These are phyloP conservation scores for Cydia splendana DNA, from an alignment of 1,140 invertebrate species.

Conservation along the genomic window DNA sequence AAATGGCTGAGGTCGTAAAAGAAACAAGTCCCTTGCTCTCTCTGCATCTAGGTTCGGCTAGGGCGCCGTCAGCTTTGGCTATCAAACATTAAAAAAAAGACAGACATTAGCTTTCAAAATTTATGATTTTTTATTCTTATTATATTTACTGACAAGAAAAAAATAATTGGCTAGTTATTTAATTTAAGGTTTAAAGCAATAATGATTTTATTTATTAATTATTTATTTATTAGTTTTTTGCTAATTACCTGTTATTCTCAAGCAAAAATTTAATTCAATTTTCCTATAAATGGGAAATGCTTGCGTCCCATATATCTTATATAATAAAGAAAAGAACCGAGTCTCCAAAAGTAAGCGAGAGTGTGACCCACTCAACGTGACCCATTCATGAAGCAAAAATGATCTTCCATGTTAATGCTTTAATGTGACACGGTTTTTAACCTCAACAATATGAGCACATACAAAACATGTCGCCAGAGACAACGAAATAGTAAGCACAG, in stretches of 20 bases:
- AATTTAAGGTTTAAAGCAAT: too few species aligned
- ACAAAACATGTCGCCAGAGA: constrained; percentile 6
- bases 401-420: not conserved
- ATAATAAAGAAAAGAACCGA: too few species aligned
- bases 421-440: constrained; percentile 14
- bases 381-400: not conserved
- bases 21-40: constrained; percentile 15
- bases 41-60: constrained; percentile 13
- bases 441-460: constrained; percentile 8
- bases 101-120: not conserved
- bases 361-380: not conserved
- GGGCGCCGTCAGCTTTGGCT: not conserved
- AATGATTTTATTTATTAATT: too few species aligned
- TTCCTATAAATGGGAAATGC: too few species aligned
- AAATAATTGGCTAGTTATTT: not conserved
- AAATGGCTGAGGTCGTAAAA: constrained; percentile 16
- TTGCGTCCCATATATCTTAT: too few species aligned
- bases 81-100: not conserved
- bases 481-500: not conserved
- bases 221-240: too few species aligned
- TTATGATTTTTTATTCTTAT: not conserved
- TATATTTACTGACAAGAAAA: not conserved
- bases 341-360: not conserved
- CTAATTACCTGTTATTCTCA: too few species aligned
- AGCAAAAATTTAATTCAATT: too few species aligned